Percentiles rank a stretch among this genome's conserved stretches.
phyloP scores from a whole-genome alignment of 2,888 invertebrate species.

The Agrochola macilenta region DNA sequence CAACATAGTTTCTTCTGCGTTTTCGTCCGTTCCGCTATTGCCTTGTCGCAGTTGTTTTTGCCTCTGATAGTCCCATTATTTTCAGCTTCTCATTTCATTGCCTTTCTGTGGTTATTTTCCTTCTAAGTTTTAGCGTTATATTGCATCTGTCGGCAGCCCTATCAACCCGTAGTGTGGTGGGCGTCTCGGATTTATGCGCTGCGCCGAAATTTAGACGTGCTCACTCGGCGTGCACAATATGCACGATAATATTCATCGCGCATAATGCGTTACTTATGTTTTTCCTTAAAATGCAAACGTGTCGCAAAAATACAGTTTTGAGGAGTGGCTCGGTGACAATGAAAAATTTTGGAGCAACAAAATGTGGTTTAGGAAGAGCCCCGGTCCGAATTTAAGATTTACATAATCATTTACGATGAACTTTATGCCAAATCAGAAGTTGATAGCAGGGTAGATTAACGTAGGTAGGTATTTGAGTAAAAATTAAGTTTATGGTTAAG shows the following conservation, averaged over 20 bases:
- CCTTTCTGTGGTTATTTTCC: neutral
- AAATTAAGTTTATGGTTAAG: constrained; percentile 3
- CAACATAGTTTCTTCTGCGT: neutral
- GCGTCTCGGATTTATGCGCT: constrained; percentile 73
- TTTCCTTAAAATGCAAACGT: constrained; percentile 42
- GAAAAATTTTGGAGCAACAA: constrained; percentile 24
- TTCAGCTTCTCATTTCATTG: neutral
- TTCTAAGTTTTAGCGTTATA: neutral
- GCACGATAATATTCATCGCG: constrained; percentile 58
- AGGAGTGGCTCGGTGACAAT: constrained; percentile 40
- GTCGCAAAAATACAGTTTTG: constrained; percentile 32
- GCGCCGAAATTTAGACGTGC: constrained; percentile 72
- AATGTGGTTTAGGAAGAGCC: neutral
- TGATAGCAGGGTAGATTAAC: neutral
- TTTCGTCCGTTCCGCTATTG: neutral
- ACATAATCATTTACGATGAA: neutral
- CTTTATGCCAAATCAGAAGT: constrained; percentile 1
- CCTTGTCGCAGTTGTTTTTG: neutral
- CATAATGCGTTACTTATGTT: constrained; percentile 57
- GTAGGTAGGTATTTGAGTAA: constrained; percentile 5
- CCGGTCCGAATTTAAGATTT: neutral
- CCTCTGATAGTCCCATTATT: neutral
- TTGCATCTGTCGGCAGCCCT: constrained; percentile 47
- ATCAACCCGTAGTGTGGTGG: constrained; percentile 63
- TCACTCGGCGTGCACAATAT: constrained; percentile 57